phyloP scores from a whole-genome alignment of 2,888 invertebrate genomes.

The Anagyrus pseudococci region DNA sequence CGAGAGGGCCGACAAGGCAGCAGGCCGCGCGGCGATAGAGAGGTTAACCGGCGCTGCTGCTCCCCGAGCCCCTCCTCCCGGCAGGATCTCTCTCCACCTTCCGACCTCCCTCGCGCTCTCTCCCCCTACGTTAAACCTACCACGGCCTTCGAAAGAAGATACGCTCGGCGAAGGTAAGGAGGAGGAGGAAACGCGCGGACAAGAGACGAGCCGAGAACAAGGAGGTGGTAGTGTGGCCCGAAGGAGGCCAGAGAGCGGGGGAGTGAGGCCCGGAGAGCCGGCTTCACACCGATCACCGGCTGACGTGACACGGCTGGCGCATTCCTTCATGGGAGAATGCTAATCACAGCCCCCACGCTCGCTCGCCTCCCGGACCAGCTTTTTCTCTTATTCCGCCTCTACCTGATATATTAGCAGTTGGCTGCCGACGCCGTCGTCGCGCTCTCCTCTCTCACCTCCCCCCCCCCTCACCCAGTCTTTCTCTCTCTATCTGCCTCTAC shows the following conservation, averaged over 20 bases:
- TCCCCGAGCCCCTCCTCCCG: no score
- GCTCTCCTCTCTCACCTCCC: background rate
- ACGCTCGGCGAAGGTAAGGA: constrained; percentile 4
- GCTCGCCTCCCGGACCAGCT: constrained; percentile 30
- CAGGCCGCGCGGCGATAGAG: constrained; percentile 34
- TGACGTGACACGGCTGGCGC: constrained; percentile 55
- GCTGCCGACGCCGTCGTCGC: constrained; percentile 10
- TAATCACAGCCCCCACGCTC: constrained; percentile 53
- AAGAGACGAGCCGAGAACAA: constrained; percentile 29
- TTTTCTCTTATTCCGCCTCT: constrained; percentile 36
- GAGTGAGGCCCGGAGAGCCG: constrained; percentile 48
- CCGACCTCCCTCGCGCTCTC: constrained; percentile 12
- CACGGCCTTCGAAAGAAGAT: constrained; percentile 14
- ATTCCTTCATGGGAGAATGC: constrained; percentile 57
- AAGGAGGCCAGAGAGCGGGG: constrained; percentile 39
- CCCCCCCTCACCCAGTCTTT: no score
- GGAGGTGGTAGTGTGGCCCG: constrained; percentile 44
- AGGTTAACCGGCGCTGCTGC: constrained; percentile 38
- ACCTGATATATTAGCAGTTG: constrained; percentile 34
- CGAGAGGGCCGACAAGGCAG: constrained; percentile 22
- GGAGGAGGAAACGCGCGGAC: background rate
- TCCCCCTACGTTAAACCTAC: background rate
- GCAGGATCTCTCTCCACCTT: constrained; percentile 9
- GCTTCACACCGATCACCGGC: constrained; percentile 54
- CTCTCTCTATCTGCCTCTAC: no score